phyloP scores from a whole-genome alignment of 2,888 invertebrate genomes.

The Emmelina monodactyla region DNA sequence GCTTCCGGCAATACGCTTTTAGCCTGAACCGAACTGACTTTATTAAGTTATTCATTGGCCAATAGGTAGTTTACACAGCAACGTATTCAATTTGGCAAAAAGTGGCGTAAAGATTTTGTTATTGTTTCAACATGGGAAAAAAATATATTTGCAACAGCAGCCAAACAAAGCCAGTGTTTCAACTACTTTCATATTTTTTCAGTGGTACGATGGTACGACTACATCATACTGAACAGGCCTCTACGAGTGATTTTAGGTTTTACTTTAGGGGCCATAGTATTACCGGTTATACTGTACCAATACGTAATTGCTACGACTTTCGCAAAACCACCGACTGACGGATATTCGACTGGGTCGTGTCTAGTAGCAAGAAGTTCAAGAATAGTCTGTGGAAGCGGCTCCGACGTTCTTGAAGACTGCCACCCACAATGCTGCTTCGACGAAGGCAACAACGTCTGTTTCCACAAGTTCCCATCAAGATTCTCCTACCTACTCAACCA shows the following conservation, averaged over 20 bases:
- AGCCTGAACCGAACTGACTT: no score
- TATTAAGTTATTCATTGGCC: no score
- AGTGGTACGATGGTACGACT: constrained; percentile 47
- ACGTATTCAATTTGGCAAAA: no score
- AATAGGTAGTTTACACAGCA: no score
- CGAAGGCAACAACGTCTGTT: constrained; percentile 40
- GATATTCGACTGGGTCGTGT: constrained; percentile 47
- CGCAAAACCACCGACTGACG: constrained; percentile 35
- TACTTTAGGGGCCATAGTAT: constrained; percentile 25
- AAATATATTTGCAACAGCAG: not conserved
- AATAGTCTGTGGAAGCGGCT: constrained; percentile 41
- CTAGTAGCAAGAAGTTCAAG: constrained; percentile 30
- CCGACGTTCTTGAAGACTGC: constrained; percentile 34
- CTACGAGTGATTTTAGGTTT: constrained; percentile 29
- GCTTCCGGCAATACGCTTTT: no score
- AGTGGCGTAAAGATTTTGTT: not conserved
- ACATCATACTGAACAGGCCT: constrained; percentile 40
- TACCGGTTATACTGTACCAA: constrained; percentile 39
- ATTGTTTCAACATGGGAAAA: no score
- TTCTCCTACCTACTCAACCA: constrained; percentile 48
- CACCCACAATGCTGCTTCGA: constrained; percentile 61
- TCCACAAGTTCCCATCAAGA: constrained; percentile 58
- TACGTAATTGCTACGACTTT: constrained; percentile 28
- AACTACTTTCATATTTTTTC: constrained; percentile 21
- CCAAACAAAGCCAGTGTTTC: not conserved